A percentile compares a stretch with the other conserved stretches of the same genome.
phyloP scores from a whole-genome alignment of 2,888 invertebrate genomes.

The Pachymerium ferrugineum region DNA sequence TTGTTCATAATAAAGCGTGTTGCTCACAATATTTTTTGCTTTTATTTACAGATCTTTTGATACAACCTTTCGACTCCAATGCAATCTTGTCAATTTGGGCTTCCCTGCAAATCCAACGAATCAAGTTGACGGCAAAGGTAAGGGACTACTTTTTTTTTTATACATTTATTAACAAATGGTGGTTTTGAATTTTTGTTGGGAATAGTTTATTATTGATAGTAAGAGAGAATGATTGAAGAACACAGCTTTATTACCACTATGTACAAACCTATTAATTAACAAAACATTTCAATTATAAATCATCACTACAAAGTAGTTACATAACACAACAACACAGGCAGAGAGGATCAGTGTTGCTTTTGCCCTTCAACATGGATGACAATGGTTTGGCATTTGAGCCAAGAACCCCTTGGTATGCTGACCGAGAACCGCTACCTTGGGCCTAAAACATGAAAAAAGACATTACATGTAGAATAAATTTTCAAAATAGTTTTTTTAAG shows the following conservation, averaged over 20 bases:
- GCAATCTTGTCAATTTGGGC: too few relatives aligned
- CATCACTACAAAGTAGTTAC: not conserved
- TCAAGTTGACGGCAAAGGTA: too few relatives aligned
- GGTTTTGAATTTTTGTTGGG: too few relatives aligned
- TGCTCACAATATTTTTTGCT: too few relatives aligned
- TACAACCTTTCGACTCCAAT: too few relatives aligned
- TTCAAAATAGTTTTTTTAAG: not conserved
- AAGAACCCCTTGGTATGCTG: slow-evolving; percentile 12
- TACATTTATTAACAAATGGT: too few relatives aligned
- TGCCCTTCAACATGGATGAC: slow-evolving; percentile 8
- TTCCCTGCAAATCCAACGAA: too few relatives aligned
- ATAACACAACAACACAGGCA: not conserved
- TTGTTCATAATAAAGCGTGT: too few relatives aligned
- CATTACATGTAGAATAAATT: not conserved
- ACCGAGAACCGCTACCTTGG: not conserved
- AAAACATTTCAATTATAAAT: not conserved
- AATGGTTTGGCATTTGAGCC: slow-evolving; percentile 1
- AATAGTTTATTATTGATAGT: too few relatives aligned
- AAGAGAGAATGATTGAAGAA: not conserved
- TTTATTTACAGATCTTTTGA: too few relatives aligned
- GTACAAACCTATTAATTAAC: slow-evolving; percentile 5
- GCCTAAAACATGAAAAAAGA: not conserved
- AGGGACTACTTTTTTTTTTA: too few relatives aligned
- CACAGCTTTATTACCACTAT: not conserved
- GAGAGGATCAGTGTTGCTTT: not conserved